phyloP scores from a whole-genome alignment of 2,888 invertebrate species.

The Nomada ruficornis region DNA sequence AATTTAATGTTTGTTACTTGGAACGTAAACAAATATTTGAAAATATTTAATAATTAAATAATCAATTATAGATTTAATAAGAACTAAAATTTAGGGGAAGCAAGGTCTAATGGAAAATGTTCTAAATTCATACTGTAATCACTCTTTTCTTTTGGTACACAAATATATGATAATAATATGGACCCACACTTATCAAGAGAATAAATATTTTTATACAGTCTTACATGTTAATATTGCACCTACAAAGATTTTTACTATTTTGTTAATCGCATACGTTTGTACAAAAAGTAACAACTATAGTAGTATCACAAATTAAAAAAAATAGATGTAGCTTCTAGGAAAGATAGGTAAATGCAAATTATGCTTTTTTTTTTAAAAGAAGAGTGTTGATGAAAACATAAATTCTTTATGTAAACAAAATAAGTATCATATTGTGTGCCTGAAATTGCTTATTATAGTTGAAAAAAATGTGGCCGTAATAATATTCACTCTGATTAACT shows the following conservation, averaged over 20 bases:
- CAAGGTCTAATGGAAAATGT: not conserved
- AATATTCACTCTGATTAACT: constrained; percentile 66
- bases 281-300: constrained; percentile 51
- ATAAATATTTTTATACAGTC: constrained; percentile 26
- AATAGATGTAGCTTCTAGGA: constrained; percentile 37
- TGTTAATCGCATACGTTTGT: constrained; percentile 35
- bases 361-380: constrained; percentile 41
- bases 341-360: constrained; percentile 32
- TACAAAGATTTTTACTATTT: constrained; percentile 17
- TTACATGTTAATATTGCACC: constrained; percentile 30
- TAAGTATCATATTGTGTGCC: constrained; percentile 20
- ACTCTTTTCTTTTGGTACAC: not conserved
- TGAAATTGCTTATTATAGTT: constrained; percentile 7
- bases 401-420: constrained; percentile 14
- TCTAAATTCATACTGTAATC: not conserved
- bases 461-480: constrained; percentile 49
- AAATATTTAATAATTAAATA: not conserved
- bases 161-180: constrained; percentile 34
- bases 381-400: constrained; percentile 24
- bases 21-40: not conserved
- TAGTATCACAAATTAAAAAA: constrained; percentile 57
- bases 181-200: constrained; percentile 20
- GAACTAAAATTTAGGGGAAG: not conserved
- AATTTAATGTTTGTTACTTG: not conserved
- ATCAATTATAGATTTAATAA: not conserved